phyloP scores from a whole-genome alignment of 2,797 vertebrate species.

The Poecilia wingei region DNA sequence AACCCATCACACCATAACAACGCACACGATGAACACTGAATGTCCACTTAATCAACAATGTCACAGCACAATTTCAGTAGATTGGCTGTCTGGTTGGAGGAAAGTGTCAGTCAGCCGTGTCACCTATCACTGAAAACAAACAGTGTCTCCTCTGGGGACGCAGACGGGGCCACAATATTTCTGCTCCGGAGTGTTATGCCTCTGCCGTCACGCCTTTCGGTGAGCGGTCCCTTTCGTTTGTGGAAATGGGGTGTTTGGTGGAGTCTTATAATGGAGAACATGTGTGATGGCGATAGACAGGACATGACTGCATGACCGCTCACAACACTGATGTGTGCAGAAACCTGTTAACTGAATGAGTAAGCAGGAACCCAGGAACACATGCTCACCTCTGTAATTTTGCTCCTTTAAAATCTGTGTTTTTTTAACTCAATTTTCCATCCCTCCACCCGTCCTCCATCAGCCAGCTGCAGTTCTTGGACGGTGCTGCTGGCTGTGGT shows the following conservation, averaged over 20 bases:
- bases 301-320: slow-evolving; percentile 56
- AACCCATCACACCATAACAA: slow-evolving; percentile 33
- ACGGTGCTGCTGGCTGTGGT: slow-evolving; percentile 52
- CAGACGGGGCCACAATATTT: slow-evolving; percentile 38
- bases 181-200: slow-evolving; percentile 35
- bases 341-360: not conserved
- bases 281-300: slow-evolving; percentile 73
- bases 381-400: slow-evolving; percentile 3
- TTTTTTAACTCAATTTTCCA: slow-evolving; percentile 5
- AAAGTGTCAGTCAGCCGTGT: slow-evolving; percentile 75
- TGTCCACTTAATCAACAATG: slow-evolving; percentile 69
- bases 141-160: slow-evolving; percentile 52
- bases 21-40: slow-evolving; percentile 24
- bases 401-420: slow-evolving; percentile 13
- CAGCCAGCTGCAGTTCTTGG: slow-evolving; percentile 67
- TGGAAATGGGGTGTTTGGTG: slow-evolving; percentile 65
- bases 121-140: slow-evolving; percentile 68
- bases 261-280: slow-evolving; percentile 76
- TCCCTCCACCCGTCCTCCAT: slow-evolving; percentile 28
- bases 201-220: slow-evolving; percentile 38
- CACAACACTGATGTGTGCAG: slow-evolving; percentile 17
- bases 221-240: slow-evolving; percentile 10
- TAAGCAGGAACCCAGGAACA: slow-evolving; percentile 9
- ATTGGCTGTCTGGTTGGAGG: slow-evolving; percentile 64
- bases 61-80: slow-evolving; percentile 57